phyloP scores from a whole-genome alignment of 2,797 vertebrate genomes.

The Lagodon rhomboides region DNA sequence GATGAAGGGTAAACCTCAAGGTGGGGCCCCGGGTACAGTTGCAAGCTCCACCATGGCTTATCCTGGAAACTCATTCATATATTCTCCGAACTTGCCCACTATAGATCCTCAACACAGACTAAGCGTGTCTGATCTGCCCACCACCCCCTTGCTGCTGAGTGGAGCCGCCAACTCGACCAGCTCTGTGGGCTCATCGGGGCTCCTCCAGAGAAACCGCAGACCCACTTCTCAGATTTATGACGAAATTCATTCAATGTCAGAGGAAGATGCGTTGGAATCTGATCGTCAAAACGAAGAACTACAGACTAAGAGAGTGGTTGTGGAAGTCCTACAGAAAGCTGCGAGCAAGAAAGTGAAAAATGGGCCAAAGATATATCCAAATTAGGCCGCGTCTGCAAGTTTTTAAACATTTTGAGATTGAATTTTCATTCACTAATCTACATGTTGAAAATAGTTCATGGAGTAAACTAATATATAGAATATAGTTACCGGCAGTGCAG shows the following conservation, averaged over 20 bases:
- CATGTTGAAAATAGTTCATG: neutral
- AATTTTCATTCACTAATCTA: conserved; percentile 2
- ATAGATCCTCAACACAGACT: conserved; percentile 83
- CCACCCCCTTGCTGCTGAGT: conserved; percentile 79
- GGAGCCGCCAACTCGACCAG: conserved; percentile 67
- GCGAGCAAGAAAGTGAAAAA: conserved; percentile 35
- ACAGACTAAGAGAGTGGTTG: conserved; percentile 25
- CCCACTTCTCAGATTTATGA: conserved; percentile 74
- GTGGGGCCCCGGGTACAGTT: conserved; percentile 74
- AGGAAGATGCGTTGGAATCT: conserved; percentile 64
- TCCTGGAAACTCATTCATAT: conserved; percentile 85
- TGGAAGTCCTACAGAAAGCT: conserved; percentile 52
- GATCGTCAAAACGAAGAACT: conserved; percentile 24
- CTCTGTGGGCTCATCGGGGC: conserved; percentile 78
- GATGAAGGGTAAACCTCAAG: conserved; percentile 86
- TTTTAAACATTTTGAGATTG: neutral
- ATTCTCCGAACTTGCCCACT: conserved; percentile 75
- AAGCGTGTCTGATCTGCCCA: conserved; percentile 84
- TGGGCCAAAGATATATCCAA: conserved; percentile 40
- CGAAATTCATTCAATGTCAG: conserved; percentile 84
- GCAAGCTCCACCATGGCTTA: conserved; percentile 83
- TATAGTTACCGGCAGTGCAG: too few relatives aligned
- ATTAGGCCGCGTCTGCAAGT: neutral
- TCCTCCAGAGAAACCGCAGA: conserved; percentile 80
- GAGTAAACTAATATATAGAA: neutral